phyloP scores from a whole-genome alignment of 2,888 invertebrate species.

The Drosophila flavopinicola region DNA sequence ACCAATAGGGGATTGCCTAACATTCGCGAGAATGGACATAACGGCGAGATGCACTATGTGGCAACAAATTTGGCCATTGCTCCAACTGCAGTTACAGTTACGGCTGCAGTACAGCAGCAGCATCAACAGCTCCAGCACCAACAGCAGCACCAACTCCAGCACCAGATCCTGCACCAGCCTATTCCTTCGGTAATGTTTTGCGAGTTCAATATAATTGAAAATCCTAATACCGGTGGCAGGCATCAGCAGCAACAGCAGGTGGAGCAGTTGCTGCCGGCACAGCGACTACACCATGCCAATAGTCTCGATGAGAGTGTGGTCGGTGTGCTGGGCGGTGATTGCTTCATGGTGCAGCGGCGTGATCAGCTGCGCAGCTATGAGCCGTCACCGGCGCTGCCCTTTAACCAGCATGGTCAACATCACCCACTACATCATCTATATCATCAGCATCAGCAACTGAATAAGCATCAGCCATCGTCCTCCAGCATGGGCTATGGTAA shows the following conservation, averaged over 20 bases:
- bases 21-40: conserved; percentile 81
- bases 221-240: conserved; percentile 84
- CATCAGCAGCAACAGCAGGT: conserved; percentile 50
- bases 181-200: conserved; percentile 86
- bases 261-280: conserved; percentile 58
- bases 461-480: conserved; percentile 63
- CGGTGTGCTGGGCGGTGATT: conserved; percentile 62
- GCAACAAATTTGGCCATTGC: conserved; percentile 24
- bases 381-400: conserved; percentile 58
- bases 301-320: conserved; percentile 38
- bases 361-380: conserved; percentile 64
- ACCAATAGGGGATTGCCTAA: conserved; percentile 83
- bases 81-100: conserved; percentile 16
- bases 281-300: conserved; percentile 42
- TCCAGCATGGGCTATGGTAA: conserved; percentile 82
- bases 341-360: conserved; percentile 64
- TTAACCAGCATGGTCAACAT: conserved; percentile 71
- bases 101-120: conserved; percentile 20
- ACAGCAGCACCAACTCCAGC: conserved; percentile 50
- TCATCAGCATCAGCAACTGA: conserved; percentile 48
- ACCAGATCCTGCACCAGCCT: conserved; percentile 66
- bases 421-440: conserved; percentile 66
- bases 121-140: conserved; percentile 55
- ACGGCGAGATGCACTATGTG: conserved; percentile 52
- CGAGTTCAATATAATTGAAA: conserved; percentile 84